A percentile compares a stretch with the other conserved stretches of the same genome.
These are phyloP conservation scores for Lamellibrachia columna DNA, from an alignment of 2,888 invertebrate species.

Conservation along the genomic window DNA sequence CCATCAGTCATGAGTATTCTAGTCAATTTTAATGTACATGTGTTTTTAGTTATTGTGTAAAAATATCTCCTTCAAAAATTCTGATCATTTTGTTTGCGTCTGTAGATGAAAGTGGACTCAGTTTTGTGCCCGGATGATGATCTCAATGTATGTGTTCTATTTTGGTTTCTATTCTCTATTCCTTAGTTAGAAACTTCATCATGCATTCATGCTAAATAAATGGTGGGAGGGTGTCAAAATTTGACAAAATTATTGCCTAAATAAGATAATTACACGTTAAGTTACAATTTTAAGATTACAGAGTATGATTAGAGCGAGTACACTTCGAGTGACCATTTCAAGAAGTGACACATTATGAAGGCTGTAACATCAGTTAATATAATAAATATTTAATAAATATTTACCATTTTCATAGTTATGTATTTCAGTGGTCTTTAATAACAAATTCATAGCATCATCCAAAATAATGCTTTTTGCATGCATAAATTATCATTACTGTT, in stretches of 20 bases:
- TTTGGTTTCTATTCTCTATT: background rate
- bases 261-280: no score
- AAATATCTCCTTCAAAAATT: background rate
- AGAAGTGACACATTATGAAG: background rate
- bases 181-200: background rate
- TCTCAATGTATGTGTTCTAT: background rate
- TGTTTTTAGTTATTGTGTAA: background rate
- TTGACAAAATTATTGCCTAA: no score
- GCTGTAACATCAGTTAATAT: background rate
- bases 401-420: background rate
- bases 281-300: background rate
- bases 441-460: no score
- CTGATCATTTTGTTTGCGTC: background rate
- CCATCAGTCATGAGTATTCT: background rate
- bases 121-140: slow-evolving; percentile 5
- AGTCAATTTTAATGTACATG: background rate
- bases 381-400: background rate
- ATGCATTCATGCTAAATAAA: background rate
- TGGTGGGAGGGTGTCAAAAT: background rate
- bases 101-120: slow-evolving; percentile 16
- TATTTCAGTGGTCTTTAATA: no score
- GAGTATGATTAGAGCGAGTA: background rate
- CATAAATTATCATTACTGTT: background rate
- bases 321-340: background rate
- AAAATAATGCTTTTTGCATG: background rate